These are phyloP conservation scores for Alligator mississippiensis DNA, from an alignment of 2,113 vertebrate genomes.

Conservation along the genomic window DNA sequence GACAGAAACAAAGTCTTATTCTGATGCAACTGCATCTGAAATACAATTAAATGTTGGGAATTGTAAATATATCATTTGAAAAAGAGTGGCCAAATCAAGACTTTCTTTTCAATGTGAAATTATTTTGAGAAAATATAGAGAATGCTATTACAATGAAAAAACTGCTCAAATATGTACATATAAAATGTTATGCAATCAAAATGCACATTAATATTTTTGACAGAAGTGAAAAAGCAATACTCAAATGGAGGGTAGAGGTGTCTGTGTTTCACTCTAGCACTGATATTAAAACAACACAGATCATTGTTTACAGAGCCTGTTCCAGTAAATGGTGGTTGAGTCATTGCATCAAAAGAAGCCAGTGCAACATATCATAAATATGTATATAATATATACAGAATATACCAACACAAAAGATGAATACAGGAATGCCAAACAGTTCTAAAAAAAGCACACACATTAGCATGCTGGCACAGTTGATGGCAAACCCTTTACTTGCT, in stretches of 20 bases:
- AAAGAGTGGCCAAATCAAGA: neutral
- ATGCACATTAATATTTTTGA: neutral
- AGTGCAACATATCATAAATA: neutral
- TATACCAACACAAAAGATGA: conserved; percentile 38
- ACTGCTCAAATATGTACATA: rapidly evolving
- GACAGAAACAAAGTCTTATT: conserved; percentile 59
- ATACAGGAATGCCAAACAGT: neutral
- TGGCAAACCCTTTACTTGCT: conserved; percentile 78
- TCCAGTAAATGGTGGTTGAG: neutral
- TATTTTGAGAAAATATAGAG: neutral
- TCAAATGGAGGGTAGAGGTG: neutral
- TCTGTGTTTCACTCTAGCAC: neutral
- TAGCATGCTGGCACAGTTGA: conserved; percentile 73
- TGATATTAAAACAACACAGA: neutral
- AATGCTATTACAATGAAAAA: neutral
- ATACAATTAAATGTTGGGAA: neutral
- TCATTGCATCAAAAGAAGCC: conserved; percentile 75
- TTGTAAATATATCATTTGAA: neutral
- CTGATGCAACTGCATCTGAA: conserved; percentile 65
- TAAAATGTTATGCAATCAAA: neutral
- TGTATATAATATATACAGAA: neutral
- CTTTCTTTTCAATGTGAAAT: neutral
- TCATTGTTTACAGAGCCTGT: neutral
- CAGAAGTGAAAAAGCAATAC: neutral
- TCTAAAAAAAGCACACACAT: conserved; percentile 49